phyloP scores from a whole-genome alignment of 2,888 invertebrate species.

The Tenthredo mesomela region DNA sequence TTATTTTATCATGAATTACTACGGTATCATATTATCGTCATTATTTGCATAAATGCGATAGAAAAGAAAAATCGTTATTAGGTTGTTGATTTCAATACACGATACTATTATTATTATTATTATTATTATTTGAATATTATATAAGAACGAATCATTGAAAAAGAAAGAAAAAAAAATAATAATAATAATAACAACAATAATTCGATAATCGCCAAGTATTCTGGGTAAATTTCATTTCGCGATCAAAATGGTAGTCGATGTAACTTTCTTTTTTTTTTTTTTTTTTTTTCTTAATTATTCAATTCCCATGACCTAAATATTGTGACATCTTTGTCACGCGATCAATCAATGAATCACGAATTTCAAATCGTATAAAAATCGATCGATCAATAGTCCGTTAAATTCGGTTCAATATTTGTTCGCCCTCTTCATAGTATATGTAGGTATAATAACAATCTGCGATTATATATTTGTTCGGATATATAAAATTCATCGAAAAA shows the following conservation, averaged over 20 bases:
- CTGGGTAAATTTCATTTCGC: constrained; percentile 67
- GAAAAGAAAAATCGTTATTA: neutral
- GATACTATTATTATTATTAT: too few relatives aligned
- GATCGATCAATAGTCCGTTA: neutral
- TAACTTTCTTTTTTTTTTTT: constrained; percentile 56
- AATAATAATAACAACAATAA: neutral
- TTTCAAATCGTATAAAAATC: neutral
- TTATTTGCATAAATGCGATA: neutral
- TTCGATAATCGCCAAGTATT: constrained; percentile 49
- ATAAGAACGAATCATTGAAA: constrained; percentile 58
- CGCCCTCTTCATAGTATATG: too few relatives aligned
- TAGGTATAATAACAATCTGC: neutral
- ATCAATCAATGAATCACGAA: constrained; percentile 6
- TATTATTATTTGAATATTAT: neutral
- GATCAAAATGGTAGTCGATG: constrained; percentile 67
- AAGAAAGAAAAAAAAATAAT: constrained; percentile 66
- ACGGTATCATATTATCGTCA: neutral
- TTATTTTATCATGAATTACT: neutral
- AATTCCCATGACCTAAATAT: constrained; percentile 39
- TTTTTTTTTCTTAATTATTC: neutral
- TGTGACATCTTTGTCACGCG: constrained; percentile 30
- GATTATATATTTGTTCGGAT: neutral
- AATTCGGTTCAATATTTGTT: neutral
- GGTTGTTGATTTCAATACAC: neutral
- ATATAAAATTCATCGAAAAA: constrained; percentile 8